Base-by-base conservation (phyloP, 2,797 vertebrate genomes). In the Todus mexicanus region DNA sequence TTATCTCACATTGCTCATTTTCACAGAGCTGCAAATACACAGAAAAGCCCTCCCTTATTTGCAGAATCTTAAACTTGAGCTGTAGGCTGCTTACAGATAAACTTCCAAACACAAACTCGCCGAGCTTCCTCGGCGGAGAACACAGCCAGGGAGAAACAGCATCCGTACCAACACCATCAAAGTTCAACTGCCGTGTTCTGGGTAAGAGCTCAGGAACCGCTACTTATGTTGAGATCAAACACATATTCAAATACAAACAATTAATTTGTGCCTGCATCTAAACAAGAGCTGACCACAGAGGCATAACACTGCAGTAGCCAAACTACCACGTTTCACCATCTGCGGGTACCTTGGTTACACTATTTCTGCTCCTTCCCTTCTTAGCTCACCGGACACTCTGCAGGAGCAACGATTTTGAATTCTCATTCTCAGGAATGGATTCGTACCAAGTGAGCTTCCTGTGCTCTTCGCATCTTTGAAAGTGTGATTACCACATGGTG, bases 401-500 rank as follows among this genome's bases (percentile, higher is more conserved):
- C 7, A 1, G 27, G 3, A 4, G 8, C 3, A 51, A 38, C 10
- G 29, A 18, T 23, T 50, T 31, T n/a, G 45, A 71, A 78, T 6
- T 75, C 38, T 22, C n/a, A 27, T 72, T 29, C 42, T 72, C 16
- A 48, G 48, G 53, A 66, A 88, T 11, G 13, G 23, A 20, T 15
- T 35, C 35, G 25, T 29, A 71, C 10, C 29, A 77, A 74, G 60
- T 12, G 16, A 90, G 27, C 38, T 48, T 33, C 43, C 40, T 1
- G 1, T 38, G 68, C 48, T 74, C 22, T 68, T 29, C 26, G 35
- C 10, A 29, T 22, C 12, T n/a, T 1, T 71, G 38, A 71, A 50
- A 78, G 64, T 1, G 2, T 10, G 23, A 59, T 33, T 50, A 23
- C 9, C 0, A 1, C 20, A 17, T 11, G 26, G 6, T 31, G 33